Percentiles rank a stretch among this genome's conserved stretches.
Conservation (phyloP, 37 sponge, comb jelly and placozoan genomes). For the Halisarca cf. caerulea region DNA sequence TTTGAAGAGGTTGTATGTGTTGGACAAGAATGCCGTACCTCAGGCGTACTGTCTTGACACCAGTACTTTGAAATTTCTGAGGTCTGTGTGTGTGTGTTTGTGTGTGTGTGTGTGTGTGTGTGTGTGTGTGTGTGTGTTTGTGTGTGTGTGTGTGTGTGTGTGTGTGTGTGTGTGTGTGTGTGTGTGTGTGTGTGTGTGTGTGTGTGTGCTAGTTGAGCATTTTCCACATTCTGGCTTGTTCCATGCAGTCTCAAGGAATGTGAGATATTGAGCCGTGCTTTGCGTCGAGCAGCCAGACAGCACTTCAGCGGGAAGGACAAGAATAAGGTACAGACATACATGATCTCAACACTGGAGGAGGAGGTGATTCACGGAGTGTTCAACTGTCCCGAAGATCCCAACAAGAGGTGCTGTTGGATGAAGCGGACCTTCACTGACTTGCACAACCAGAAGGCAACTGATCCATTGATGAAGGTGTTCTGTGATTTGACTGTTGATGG, state of each 20-base stretch:
- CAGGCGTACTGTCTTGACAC: constrained; percentile 40
- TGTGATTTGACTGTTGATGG: constrained; percentile 51
- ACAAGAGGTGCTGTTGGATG: constrained; percentile 71
- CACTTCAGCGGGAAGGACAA: constrained; percentile 45
- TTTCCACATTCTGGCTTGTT: too few species aligned
- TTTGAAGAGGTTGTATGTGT: constrained; percentile 61
- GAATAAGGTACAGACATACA: constrained; percentile 54
- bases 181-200: constrained; percentile 12
- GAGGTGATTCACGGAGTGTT: constrained; percentile 76
- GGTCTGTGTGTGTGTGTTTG: constrained; percentile 1
- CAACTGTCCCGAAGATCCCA: constrained; percentile 47
- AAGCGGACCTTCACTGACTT: constrained; percentile 72
- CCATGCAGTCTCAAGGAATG: neutral
- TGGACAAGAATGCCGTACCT: constrained; percentile 68
- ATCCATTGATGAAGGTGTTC: constrained; percentile 37
- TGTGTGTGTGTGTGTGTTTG: too few species aligned
- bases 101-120: too few species aligned
- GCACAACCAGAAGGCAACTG: constrained; percentile 42
- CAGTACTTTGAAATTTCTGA: neutral
- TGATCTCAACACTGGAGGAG: constrained; percentile 62
- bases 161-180: neutral
- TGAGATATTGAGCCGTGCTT: constrained; percentile 28
- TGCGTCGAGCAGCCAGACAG: constrained; percentile 55
- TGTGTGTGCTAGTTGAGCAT: neutral
- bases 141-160: too few species aligned